Evolutionary conservation across 1,140 invertebrate species (phyloP), one percentile per base, ranked within the genome.

Genomic region (Pemphigus obesinymphae): DNA sequence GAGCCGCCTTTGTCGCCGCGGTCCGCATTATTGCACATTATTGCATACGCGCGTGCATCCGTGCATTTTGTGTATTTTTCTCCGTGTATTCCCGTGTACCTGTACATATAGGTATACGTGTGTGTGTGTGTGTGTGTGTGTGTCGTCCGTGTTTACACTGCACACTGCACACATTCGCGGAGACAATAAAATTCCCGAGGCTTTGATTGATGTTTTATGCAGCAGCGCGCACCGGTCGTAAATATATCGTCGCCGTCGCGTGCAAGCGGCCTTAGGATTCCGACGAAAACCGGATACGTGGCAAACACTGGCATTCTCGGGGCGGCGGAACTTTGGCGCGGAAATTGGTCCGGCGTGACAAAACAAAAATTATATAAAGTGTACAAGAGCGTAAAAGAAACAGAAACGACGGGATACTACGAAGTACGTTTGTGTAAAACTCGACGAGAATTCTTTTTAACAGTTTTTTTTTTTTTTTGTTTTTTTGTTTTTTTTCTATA

Each of bases 151-250:
- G n/a, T 76, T 76, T 55, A 76, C 73, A 76, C 37, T n/a, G 17
- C 5, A 61, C 13, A 17, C 13, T 8, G 11, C 31, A 11, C 17
- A n/a, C 23, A 17, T 31, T 76, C 43, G 10, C 15, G 50, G 11
- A 10, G 50, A 50, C 50, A 76, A 76, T 76, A 76, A 76, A 58
- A 76, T 76, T 76, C 50, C 73, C 50, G 73, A 45, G 45, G 29
- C 48, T 75, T 37, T 58, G 73, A 76, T 58, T 76, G 73, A 76
- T 76, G 73, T 76, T 76, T 76, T 76, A 76, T 76, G 73, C 73
- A 76, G 73, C 48, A 76, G 45, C 73, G 73, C 50, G 73, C 15
- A 76, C 48, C 73, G 73, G 50, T 53, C 73, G 73, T 76, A 76
- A 76, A 50, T 76, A 48, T 43, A 68, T 68, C 34, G 37, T 26